phyloP scores from a whole-genome alignment of 1,140 invertebrate genomes.

The Nebria ingens region DNA sequence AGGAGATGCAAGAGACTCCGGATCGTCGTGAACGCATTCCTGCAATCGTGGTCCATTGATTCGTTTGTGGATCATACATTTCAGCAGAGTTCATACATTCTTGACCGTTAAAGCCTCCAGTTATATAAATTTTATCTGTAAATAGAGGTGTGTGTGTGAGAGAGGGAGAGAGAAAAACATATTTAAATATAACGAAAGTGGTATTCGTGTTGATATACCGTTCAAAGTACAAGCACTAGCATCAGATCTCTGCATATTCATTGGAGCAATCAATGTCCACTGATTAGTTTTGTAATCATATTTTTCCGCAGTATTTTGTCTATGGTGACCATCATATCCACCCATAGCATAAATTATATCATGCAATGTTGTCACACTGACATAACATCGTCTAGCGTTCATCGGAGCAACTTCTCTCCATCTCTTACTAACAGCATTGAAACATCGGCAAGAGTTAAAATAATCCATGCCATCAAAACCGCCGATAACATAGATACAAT shows the following conservation, averaged over 20 bases:
- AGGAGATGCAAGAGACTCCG: constrained; percentile 63
- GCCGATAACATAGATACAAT: constrained; percentile 57
- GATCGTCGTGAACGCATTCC: constrained; percentile 69
- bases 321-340: constrained; percentile 62
- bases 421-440: constrained; percentile 48
- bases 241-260: constrained; percentile 58
- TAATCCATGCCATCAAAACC: constrained; percentile 56
- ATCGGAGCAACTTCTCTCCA: constrained; percentile 57
- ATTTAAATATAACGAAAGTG: constrained; percentile 11
- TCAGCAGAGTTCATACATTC: constrained; percentile 80
- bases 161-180: constrained; percentile 24
- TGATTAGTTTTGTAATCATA: constrained; percentile 58
- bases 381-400: constrained; percentile 52
- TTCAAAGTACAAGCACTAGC: constrained; percentile 52
- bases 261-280: constrained; percentile 51
- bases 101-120: constrained; percentile 81
- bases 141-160: too few relatives aligned
- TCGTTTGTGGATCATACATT: constrained; percentile 68
- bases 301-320: constrained; percentile 62
- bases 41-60: constrained; percentile 77
- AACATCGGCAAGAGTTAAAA: constrained; percentile 53
- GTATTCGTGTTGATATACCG: constrained; percentile 27
- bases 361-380: constrained; percentile 51
- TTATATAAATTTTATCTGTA: constrained; percentile 67
- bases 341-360: constrained; percentile 62